Base-by-base conservation (phyloP, 2,113 vertebrate species). In the Hipposideros armiger region DNA sequence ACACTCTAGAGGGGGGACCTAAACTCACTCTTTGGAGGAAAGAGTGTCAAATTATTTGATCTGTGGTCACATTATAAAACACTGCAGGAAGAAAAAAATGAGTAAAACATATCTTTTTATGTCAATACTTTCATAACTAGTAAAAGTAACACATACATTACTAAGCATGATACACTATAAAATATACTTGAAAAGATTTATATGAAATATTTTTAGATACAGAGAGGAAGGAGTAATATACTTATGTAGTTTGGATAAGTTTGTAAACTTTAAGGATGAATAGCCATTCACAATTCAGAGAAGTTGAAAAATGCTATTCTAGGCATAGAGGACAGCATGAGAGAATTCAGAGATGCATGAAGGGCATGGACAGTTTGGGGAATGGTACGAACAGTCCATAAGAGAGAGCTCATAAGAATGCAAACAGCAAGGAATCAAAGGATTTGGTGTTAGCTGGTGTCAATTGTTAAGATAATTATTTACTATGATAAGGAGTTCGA, bases 71-170 rank as follows among this genome's bases (percentile, higher is more conserved):
- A 77, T 84, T 67, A 74, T 30, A 83, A 76, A 94, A 74, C 24
- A 84, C 45, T 28, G 9, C 42, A 80, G 64, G n/a, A 64, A 64
- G 8, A 42, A 89, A 58, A 58, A 36, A 70, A 54, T 72, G 77
- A 94, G 36, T 47, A 80, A 93, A 22, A 36, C 28, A 67, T 40
- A 70, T n/a, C 7, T 1, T 94, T 89, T 82, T 81, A 67, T n/a
- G 86, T 91, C 5, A 74, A 95, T 64, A 19, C 8, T 93, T 85
- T 91, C 36, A 80, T 89, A 86, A 89, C 45, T 70, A 73, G 73
- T 40, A 78, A 80, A 94, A 91, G 60, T 28, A 91, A 86, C 5
- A 86, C 72, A 93, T 47, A 45, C 3, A 86, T 82, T 92, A 95
- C 70, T 87, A 87, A 91, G 5, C 42, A 80, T 66, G 20, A 91